These are phyloP conservation scores for Mixornis gularis DNA, from an alignment of 2,113 vertebrate species.

Conservation along the genomic window DNA sequence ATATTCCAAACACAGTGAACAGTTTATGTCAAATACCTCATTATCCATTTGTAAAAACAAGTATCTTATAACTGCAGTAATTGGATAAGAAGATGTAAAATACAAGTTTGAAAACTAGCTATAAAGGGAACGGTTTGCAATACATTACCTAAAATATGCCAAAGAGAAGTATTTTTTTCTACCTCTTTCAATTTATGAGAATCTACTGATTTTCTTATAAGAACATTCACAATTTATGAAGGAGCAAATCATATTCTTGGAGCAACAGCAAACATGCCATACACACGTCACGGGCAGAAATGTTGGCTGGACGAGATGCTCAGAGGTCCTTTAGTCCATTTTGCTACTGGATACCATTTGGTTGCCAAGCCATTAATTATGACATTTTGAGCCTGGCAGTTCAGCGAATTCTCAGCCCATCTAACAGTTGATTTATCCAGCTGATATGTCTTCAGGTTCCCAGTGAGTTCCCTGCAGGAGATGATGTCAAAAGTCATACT, in stretches of 20 bases:
- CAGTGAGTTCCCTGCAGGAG: background rate
- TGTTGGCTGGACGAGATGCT: background rate
- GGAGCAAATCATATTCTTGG: background rate
- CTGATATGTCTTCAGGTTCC: background rate
- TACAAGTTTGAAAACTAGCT: background rate
- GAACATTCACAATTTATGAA: background rate
- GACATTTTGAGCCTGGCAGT: background rate
- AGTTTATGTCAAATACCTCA: background rate
- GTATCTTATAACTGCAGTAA: background rate
- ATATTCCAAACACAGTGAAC: background rate
- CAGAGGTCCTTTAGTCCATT: background rate
- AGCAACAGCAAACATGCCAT: background rate
- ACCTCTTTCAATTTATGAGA: background rate
- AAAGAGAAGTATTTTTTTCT: background rate
- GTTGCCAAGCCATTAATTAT: background rate
- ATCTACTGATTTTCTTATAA: background rate
- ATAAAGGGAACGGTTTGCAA: background rate
- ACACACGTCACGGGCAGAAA: background rate
- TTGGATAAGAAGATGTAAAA: background rate
- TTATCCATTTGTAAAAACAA: slow-evolving; percentile 23
- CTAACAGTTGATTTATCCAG: background rate
- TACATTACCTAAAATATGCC: background rate
- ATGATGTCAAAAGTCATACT: background rate
- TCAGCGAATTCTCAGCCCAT: background rate
- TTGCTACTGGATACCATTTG: background rate